phyloP scores from a whole-genome alignment of 2,888 invertebrate genomes.

The Eupithecia abbreviata region DNA sequence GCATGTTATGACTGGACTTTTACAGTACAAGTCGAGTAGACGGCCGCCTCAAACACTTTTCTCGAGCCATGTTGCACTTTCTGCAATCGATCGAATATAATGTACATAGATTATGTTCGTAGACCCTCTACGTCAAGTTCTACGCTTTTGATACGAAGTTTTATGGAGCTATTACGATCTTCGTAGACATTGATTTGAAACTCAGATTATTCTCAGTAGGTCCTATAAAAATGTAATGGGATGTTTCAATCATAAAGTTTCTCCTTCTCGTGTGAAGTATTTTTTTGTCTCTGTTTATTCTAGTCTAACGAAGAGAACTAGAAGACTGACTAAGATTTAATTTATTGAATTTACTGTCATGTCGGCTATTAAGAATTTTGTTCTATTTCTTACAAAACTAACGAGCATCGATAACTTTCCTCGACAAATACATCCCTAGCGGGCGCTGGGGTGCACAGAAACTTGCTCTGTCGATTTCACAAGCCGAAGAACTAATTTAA shows the following conservation, averaged over 20 bases:
- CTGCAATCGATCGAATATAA: no score
- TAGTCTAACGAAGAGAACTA: not conserved
- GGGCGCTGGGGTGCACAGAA: constrained; percentile 49
- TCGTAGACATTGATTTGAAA: not conserved
- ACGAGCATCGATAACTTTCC: constrained; percentile 12
- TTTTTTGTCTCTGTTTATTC: not conserved
- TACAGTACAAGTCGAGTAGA: not conserved
- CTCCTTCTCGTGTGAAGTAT: not conserved
- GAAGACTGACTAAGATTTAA: no score
- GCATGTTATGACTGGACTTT: no score
- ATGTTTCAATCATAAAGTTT: not conserved
- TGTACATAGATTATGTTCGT: not conserved
- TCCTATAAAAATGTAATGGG: not conserved
- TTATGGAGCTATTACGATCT: not conserved
- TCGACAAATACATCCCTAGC: constrained; percentile 28
- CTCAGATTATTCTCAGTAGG: not conserved
- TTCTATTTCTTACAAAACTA: not conserved
- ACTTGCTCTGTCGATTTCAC: constrained; percentile 78
- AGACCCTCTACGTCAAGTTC: not conserved
- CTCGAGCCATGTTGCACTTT: not conserved
- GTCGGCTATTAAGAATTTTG: not conserved
- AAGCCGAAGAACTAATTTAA: constrained; percentile 82
- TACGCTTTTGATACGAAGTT: not conserved
- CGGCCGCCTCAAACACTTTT: not conserved
- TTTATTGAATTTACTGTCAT: no score